Percentiles rank a stretch among this genome's conserved stretches.
These are phyloP conservation scores for Himalopsyche phryganea DNA, from an alignment of 1,140 invertebrate genomes.

Conservation along the genomic window DNA sequence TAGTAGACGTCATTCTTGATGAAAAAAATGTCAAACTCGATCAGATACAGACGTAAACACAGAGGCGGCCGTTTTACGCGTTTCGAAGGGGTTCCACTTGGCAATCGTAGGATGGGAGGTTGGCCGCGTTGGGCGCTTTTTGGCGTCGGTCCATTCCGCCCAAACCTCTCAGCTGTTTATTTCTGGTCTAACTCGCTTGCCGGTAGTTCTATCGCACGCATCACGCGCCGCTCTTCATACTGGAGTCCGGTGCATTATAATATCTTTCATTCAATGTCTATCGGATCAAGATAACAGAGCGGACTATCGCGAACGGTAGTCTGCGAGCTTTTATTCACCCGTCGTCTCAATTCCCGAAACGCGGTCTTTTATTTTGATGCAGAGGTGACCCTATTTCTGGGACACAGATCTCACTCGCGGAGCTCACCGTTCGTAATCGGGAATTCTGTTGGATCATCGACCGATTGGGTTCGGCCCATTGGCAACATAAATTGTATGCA, in stretches of 20 bases:
- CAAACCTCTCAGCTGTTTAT: conserved; percentile 32
- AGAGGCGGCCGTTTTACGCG: neutral
- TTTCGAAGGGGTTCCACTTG: conserved; percentile 11
- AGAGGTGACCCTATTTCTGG: too few relatives aligned
- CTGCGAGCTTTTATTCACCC: too few relatives aligned
- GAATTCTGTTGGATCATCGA: conserved; percentile 13
- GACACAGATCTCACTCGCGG: too few relatives aligned
- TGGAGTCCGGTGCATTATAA: conserved; percentile 1
- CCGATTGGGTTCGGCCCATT: neutral
- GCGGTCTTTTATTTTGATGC: too few relatives aligned
- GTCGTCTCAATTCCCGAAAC: too few relatives aligned
- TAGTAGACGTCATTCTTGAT: neutral
- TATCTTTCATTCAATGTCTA: conserved; percentile 18
- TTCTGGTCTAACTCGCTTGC: conserved; percentile 25
- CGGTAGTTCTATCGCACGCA: conserved; percentile 13
- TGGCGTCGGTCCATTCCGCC: conserved; percentile 30
- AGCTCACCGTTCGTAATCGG: too few relatives aligned
- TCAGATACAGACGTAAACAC: neutral
- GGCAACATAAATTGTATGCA: too few relatives aligned
- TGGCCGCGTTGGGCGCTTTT: conserved; percentile 16
- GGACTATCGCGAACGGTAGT: too few relatives aligned
- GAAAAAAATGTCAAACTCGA: neutral
- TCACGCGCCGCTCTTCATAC: neutral
- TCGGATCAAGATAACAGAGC: neutral
- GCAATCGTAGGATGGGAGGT: conserved; percentile 15